Evolutionary conservation across 2,888 invertebrate species (phyloP).

Genomic region (Iselma pallidipennis): DNA sequence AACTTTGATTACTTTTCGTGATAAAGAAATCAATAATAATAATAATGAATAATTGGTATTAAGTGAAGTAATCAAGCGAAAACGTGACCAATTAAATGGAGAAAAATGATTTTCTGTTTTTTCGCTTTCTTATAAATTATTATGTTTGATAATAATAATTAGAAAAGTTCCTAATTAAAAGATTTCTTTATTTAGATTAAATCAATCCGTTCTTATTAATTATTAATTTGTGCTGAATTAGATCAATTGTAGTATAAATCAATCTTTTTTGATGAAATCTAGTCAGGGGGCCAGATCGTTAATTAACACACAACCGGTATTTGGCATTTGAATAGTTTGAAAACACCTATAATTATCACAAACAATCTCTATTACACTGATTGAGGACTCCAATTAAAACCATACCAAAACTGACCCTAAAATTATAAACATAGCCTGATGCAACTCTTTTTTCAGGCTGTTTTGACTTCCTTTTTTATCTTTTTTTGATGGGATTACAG

Average conservation of each 20-base stretch:
- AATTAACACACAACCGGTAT: constrained; percentile 18
- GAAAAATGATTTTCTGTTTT: background rate
- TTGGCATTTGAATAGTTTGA: constrained; percentile 16
- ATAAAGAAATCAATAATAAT: background rate
- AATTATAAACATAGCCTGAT: no score
- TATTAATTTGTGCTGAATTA: constrained; percentile 21
- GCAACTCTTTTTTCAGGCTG: no score
- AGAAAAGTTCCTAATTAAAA: no score
- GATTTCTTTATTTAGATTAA: no score
- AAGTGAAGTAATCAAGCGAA: background rate
- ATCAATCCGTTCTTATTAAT: constrained; percentile 11
- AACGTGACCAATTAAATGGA: background rate
- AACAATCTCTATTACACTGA: no score
- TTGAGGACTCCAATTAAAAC: no score
- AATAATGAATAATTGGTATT: background rate
- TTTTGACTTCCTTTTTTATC: no score
- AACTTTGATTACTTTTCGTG: background rate
- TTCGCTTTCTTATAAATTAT: no score
- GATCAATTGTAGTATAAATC: constrained; percentile 16
- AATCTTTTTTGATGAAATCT: constrained; percentile 14
- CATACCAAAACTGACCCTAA: no score
- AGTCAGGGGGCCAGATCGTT: constrained; percentile 10
- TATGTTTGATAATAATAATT: no score
- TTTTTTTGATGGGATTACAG: no score
- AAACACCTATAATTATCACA: no score